Conservation (phyloP, 2,113 vertebrate genomes). For the Phasianus colchicus region DNA sequence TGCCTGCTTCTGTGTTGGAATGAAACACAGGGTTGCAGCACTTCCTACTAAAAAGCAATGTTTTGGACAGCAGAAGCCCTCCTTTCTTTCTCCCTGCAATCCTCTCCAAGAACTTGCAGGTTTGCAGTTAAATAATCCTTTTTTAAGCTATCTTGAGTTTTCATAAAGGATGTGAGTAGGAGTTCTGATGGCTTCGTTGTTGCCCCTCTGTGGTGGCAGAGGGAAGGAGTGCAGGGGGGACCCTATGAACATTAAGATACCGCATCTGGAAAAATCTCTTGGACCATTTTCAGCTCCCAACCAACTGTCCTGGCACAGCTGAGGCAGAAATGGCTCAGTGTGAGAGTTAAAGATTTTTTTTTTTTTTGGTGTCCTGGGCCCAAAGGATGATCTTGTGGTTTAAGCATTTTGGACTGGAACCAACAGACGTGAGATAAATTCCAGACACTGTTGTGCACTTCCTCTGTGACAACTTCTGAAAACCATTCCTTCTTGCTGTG, state of each 20-base stretch:
- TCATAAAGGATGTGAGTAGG: not conserved
- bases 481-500: not conserved
- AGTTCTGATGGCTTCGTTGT: not conserved
- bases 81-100: not conserved
- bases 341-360: not conserved
- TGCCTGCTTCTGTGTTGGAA: not conserved
- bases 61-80: not conserved
- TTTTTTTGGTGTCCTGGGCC: not conserved
- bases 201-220: not conserved
- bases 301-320: not conserved
- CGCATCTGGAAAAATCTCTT: not conserved
- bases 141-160: not conserved
- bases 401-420: conserved; percentile 27
- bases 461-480: conserved; percentile 24
- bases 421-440: conserved; percentile 54
- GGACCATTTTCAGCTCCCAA: not conserved
- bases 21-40: not conserved
- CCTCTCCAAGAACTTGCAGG: not conserved
- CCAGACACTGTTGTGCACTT: conserved; percentile 24
- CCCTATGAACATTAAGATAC: not conserved
- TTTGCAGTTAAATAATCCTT: not conserved
- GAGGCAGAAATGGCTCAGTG: not conserved
- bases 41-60: not conserved
- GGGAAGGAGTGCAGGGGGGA: not conserved
- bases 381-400: conserved; percentile 33